Percentiles rank a stretch among this genome's conserved stretches.
These are phyloP conservation scores for Gambusia affinis DNA, from an alignment of 2,113 vertebrate species.

Conservation along the genomic window DNA sequence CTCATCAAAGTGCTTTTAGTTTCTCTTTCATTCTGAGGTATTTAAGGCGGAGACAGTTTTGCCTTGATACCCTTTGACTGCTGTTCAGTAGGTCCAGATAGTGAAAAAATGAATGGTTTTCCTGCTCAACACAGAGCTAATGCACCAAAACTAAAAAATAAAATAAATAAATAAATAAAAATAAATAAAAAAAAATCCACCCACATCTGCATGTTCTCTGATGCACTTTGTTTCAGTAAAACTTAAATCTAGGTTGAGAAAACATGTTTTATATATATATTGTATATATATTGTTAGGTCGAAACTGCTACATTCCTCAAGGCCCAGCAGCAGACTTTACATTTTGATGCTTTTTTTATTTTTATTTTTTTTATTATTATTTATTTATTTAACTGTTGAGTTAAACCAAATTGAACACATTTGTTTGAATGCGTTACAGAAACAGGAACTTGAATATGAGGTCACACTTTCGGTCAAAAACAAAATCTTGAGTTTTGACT, in stretches of 20 bases:
- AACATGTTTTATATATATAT: no score
- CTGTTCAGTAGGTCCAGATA: neutral
- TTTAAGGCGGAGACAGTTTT: neutral
- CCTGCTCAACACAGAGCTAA: no score
- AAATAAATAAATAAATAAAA: neutral
- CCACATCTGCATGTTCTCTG: neutral
- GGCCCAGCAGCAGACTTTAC: neutral
- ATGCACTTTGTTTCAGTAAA: neutral
- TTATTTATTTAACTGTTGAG: no score
- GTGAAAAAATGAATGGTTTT: no score
- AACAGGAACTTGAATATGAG: no score
- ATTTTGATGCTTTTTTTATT: neutral
- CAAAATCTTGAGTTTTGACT: no score
- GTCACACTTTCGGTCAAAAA: no score
- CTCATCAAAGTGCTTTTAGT: neutral
- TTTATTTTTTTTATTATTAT: neutral
- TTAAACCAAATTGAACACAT: no score
- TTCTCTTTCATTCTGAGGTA: neutral
- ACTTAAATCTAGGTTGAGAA: neutral
- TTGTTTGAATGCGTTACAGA: no score
- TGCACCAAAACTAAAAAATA: no score
- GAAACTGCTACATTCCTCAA: neutral
- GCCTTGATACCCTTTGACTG: neutral
- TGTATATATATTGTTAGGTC: neutral
- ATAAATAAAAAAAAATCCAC: neutral